phyloP scores from a whole-genome alignment of 1,140 invertebrate genomes.

The Acromyrmex heyeri region DNA sequence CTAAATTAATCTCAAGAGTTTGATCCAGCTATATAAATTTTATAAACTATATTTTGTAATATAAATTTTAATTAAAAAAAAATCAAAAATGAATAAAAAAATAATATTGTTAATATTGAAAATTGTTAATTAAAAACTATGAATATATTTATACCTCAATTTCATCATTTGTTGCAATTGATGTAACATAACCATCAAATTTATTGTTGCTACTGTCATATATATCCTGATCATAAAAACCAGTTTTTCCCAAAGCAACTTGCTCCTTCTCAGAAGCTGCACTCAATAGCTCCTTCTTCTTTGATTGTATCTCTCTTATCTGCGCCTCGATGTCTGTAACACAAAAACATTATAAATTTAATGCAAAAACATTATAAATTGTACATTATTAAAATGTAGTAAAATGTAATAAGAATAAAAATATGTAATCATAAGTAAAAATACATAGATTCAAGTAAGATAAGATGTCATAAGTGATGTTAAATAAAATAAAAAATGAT shows the following conservation, averaged over 20 bases:
- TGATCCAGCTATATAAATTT: neutral
- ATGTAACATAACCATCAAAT: slow-evolving; percentile 98
- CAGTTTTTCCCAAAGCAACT: slow-evolving; percentile 95
- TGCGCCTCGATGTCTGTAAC: slow-evolving; percentile 96
- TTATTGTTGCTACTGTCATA: slow-evolving; percentile 94
- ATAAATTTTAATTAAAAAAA: neutral
- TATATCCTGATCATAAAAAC: slow-evolving; percentile 97
- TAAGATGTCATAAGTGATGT: neutral
- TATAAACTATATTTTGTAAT: slow-evolving; percentile 14
- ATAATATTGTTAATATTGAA: neutral
- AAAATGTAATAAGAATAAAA: neutral
- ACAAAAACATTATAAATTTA: slow-evolving; percentile 65
- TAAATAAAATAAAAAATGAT: neutral
- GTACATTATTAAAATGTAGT: neutral
- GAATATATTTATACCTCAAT: slow-evolving; percentile 88
- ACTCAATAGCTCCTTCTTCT: slow-evolving; percentile 92
- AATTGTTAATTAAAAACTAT: slow-evolving; percentile 6
- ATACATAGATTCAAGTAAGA: neutral
- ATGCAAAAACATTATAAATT: neutral
- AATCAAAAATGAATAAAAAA: slow-evolving; percentile 12
- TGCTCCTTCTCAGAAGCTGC: slow-evolving; percentile 89
- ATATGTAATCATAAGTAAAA: neutral
- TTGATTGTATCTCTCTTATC: slow-evolving; percentile 95
- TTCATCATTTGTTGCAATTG: slow-evolving; percentile 97
- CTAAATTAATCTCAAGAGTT: slow-evolving; percentile 30